These are phyloP conservation scores for Atrichornis clamosus DNA, from an alignment of 2,113 vertebrate species.

Conservation along the genomic window DNA sequence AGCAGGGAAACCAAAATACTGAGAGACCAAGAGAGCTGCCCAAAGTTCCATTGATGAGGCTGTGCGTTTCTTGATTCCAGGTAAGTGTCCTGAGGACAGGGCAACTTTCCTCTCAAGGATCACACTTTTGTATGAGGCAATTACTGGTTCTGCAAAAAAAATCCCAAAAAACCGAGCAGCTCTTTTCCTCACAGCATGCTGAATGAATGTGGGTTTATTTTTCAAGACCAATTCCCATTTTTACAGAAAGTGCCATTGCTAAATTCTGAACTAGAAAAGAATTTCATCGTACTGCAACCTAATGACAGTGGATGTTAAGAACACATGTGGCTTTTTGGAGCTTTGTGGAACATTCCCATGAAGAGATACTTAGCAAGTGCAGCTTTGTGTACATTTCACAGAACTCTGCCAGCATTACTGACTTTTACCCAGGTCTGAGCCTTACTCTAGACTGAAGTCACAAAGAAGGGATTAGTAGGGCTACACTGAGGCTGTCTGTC, in stretches of 20 bases:
- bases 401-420: constrained; percentile 51
- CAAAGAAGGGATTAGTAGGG: constrained; percentile 62
- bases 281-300: constrained; percentile 12
- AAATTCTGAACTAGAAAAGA: constrained; percentile 38
- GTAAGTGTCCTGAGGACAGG: neutral
- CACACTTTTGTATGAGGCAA: neutral
- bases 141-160: neutral
- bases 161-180: neutral
- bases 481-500: constrained; percentile 52
- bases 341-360: constrained; percentile 59
- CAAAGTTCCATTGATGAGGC: neutral
- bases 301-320: constrained; percentile 28
- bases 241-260: neutral
- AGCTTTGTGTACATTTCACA: constrained; percentile 74
- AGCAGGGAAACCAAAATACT: neutral
- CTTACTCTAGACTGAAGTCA: constrained; percentile 47
- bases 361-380: constrained; percentile 64
- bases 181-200: neutral
- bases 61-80: neutral
- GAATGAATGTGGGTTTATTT: neutral
- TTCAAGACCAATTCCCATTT: constrained; percentile 17
- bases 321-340: constrained; percentile 16
- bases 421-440: constrained; percentile 51
- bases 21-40: neutral
- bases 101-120: neutral